Evolutionary conservation across 2,888 invertebrate genomes (phyloP).

Genomic region (Junonia oenone): DNA sequence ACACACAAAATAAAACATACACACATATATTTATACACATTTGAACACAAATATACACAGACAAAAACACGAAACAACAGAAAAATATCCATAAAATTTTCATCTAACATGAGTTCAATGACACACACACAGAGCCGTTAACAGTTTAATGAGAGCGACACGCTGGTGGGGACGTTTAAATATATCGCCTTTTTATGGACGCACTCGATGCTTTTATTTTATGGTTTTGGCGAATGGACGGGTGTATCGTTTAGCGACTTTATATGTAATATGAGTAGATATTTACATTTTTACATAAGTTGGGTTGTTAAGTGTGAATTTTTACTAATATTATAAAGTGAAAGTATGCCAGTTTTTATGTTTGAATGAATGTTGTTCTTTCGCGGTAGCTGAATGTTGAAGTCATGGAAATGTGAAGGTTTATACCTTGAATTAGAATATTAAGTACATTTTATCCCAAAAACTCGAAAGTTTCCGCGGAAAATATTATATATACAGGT

Average conservation of each 20-base stretch:
- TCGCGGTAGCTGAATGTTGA: too few species aligned
- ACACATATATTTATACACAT: background rate
- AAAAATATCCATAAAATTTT: background rate
- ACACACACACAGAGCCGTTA: conserved; percentile 29
- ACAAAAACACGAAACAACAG: background rate
- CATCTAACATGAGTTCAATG: background rate
- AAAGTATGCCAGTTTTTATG: too few species aligned
- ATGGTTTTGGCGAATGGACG: conserved; percentile 11
- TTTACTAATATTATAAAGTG: too few species aligned
- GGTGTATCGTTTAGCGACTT: conserved; percentile 12
- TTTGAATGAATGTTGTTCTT: too few species aligned
- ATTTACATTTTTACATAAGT: too few species aligned
- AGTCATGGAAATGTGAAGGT: too few species aligned
- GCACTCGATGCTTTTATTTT: conserved; percentile 21
- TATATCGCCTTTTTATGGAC: conserved; percentile 47
- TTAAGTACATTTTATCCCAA: too few species aligned
- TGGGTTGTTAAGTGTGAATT: too few species aligned
- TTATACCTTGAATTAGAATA: too few species aligned
- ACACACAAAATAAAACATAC: too few species aligned
- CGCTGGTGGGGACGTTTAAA: conserved; percentile 42
- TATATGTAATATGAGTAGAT: background rate
- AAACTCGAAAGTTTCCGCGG: too few species aligned
- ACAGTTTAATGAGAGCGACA: conserved; percentile 43
- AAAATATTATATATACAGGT: too few species aligned
- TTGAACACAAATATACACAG: background rate